A percentile compares a stretch with the other conserved stretches of the same genome.
Evolutionary conservation across 2,113 vertebrate species (phyloP).

Genomic region (Bucco capensis): DNA sequence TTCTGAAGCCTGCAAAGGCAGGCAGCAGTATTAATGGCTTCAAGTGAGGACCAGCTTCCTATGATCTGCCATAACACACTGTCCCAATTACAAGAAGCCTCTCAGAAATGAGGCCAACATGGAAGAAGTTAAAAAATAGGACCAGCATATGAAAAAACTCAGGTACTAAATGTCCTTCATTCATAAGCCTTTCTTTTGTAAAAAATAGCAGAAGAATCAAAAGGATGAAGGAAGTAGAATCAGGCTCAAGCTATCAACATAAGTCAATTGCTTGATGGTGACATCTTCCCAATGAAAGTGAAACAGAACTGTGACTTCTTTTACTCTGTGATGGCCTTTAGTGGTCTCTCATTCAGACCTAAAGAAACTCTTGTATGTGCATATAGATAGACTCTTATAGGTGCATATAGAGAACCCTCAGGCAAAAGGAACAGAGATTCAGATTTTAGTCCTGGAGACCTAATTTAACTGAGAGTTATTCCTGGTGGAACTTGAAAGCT

Average conservation of each 20-base stretch:
- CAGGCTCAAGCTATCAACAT: not conserved
- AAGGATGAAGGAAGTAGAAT: not conserved
- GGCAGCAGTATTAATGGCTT: not conserved
- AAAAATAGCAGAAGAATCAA: not conserved
- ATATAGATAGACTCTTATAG: not conserved
- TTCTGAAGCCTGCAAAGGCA: not conserved
- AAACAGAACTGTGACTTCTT: not conserved
- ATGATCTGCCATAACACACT: not conserved
- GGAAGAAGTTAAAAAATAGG: not conserved
- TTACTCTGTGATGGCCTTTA: not conserved
- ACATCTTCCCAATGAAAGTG: not conserved
- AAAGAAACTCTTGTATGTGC: not conserved
- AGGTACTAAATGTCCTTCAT: not conserved
- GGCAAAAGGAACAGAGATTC: not conserved
- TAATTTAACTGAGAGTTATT: not conserved
- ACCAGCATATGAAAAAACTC: not conserved
- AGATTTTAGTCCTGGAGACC: not conserved
- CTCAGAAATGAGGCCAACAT: not conserved
- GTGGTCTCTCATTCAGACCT: not conserved
- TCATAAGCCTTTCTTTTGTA: not conserved
- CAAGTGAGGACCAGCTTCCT: not conserved
- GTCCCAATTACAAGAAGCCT: not conserved
- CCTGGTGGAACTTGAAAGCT: not conserved
- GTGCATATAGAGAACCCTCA: not conserved
- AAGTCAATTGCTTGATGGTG: not conserved